These are phyloP conservation scores for Hoplostethus atlanticus DNA, from an alignment of 2,797 vertebrate genomes.

Conservation along the genomic window DNA sequence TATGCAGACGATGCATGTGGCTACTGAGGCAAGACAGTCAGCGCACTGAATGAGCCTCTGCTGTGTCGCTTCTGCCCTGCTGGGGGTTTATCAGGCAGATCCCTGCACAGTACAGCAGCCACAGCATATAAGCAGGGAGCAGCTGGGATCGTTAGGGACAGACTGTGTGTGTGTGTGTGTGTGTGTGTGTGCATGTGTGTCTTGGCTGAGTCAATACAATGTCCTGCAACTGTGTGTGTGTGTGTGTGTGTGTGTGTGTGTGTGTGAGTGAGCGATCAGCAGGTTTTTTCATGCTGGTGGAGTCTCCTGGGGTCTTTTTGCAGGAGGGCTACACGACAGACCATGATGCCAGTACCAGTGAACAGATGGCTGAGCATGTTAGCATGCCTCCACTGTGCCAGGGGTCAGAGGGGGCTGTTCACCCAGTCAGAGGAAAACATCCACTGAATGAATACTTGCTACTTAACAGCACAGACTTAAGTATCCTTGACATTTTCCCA, in stretches of 20 bases:
- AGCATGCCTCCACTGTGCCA: constrained; percentile 43
- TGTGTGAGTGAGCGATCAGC: background rate
- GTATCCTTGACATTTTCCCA: no score
- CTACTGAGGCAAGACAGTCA: background rate
- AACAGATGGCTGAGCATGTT: constrained; percentile 80
- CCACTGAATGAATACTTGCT: constrained; percentile 50
- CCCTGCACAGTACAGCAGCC: background rate
- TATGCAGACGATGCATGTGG: background rate
- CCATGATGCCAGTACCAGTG: constrained; percentile 42
- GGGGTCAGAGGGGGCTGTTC: constrained; percentile 58
- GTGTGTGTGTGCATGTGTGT: constrained; percentile 17
- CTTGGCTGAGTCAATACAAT: background rate
- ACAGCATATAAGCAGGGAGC: constrained; percentile 21
- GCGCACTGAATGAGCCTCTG: background rate
- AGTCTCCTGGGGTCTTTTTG: constrained; percentile 48
- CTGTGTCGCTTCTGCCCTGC: background rate
- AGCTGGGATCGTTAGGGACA: constrained; percentile 25
- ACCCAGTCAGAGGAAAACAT: constrained; percentile 40
- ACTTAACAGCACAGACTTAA: constrained; percentile 1
- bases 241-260: background rate
- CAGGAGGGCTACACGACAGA: constrained; percentile 29
- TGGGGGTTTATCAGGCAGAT: background rate
- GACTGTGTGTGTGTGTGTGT: constrained; percentile 35
- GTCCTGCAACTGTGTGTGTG: background rate
- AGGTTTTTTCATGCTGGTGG: constrained; percentile 46